Evolutionary conservation across 1,140 invertebrate species (phyloP).

Genomic region (Popillia japonica): DNA sequence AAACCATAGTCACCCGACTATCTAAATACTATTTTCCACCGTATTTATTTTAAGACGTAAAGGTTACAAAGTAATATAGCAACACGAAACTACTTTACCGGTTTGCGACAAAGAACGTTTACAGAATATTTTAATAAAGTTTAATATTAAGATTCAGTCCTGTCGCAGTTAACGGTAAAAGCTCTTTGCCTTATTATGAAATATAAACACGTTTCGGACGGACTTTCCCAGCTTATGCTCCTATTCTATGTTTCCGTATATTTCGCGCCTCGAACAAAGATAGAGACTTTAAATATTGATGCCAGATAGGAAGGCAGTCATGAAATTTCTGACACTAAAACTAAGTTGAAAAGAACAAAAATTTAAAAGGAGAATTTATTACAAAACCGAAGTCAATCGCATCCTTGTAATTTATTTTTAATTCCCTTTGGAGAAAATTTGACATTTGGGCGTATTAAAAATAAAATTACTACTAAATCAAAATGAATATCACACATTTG

Average conservation of each 20-base stretch:
- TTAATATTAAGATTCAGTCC: constrained; percentile 22
- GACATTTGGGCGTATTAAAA: too few species aligned
- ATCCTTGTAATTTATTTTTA: too few species aligned
- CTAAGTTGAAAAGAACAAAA: too few species aligned
- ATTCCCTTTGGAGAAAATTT: too few species aligned
- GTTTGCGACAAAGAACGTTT: not conserved
- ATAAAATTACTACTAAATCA: too few species aligned
- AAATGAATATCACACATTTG: too few species aligned
- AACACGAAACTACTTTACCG: not conserved
- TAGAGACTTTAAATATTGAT: constrained; percentile 1
- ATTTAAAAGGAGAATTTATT: too few species aligned
- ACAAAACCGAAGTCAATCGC: too few species aligned
- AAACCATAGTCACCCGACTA: too few species aligned
- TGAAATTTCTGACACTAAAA: too few species aligned
- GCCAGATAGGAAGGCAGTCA: not conserved
- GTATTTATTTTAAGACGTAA: not conserved
- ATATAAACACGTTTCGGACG: constrained; percentile 14
- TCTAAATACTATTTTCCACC: not conserved
- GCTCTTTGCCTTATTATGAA: constrained; percentile 17
- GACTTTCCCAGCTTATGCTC: not conserved
- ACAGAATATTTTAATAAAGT: constrained; percentile 30
- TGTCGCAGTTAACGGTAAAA: not conserved
- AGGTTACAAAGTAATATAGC: not conserved
- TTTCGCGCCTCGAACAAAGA: not conserved
- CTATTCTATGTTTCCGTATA: not conserved